Base-by-base conservation (phyloP, 2,113 vertebrate genomes). In the Trochalopteron elliotii region DNA sequence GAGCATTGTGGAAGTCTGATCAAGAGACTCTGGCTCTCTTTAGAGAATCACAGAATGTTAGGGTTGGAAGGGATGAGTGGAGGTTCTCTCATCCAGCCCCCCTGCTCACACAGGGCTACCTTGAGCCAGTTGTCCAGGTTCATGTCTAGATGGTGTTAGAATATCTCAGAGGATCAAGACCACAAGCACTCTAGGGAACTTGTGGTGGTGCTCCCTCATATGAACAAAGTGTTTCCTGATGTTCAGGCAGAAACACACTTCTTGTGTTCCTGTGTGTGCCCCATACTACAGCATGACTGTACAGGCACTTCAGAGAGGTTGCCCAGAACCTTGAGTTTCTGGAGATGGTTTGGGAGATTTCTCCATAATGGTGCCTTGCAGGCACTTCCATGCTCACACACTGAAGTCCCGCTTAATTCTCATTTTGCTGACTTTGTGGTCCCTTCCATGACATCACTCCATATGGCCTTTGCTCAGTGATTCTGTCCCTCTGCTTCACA, bases 241-340 rank as follows among this genome's bases (percentile, higher is more conserved):
- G 12, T 39, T 59, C 60, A 67, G 60, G 59, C 59, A 50, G 31
- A 39, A 39, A 10, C 37, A 39, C 17, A 12, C 10, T 53, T 56
- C 23, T 2, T 64, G n/a, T 27, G 40, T n/a, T 56, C 49, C 76
- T 35, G 8, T 57, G 53, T 30, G 12, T 65, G 55, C 21, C 17
- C 8, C 21, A 14, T 9, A 11, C 11, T 33, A 12, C 1, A 5
- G 28, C 39, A 33, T 0, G 4, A 22, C 16, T 37, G 13, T 10
- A n/a, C 15, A 56, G 53, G 21, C 13, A 31, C 42, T 71, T 80
- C 11, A 76, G 37, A 59, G 68, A 47, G 14, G 5, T 8, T 55
- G 4, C 7, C 4, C 52, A 61, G n/a, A 37, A 13, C 2, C 2
- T 0, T 20, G 21, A 45, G 21, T 19, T 85, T 59, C 65, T 74